A percentile compares a stretch with the other conserved stretches of the same genome.
Evolutionary conservation across 2,797 vertebrate genomes (phyloP).

Genomic region (Poecile montanus): DNA sequence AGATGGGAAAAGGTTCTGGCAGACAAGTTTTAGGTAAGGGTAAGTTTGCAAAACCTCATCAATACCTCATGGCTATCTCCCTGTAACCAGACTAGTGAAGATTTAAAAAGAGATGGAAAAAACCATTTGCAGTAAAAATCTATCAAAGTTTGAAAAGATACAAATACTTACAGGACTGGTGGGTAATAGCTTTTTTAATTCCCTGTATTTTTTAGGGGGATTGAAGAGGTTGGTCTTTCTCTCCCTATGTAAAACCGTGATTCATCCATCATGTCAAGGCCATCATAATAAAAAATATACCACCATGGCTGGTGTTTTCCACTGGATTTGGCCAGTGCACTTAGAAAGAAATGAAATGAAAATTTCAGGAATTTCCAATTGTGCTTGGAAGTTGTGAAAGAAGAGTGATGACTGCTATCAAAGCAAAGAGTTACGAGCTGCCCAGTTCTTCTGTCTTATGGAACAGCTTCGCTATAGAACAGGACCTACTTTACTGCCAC

Average conservation of each 20-base stretch:
- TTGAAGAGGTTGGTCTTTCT: not conserved
- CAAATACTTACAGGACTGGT: not conserved
- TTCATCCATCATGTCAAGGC: not conserved
- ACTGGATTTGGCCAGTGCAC: not conserved
- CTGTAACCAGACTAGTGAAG: not conserved
- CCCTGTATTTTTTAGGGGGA: not conserved
- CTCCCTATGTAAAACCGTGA: not conserved
- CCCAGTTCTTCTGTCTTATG: conserved; percentile 38
- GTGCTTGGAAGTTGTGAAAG: conserved; percentile 13
- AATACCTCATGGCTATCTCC: not conserved
- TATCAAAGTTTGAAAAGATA: not conserved
- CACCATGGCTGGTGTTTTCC: not conserved
- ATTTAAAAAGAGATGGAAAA: not conserved
- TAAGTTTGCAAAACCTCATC: not conserved
- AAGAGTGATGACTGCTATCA: conserved; percentile 50
- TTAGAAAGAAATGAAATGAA: conserved; percentile 40
- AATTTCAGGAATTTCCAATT: conserved; percentile 48
- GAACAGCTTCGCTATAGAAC: conserved; percentile 36
- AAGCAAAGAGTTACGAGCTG: conserved; percentile 58
- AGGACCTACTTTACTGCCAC: not conserved
- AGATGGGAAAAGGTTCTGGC: not conserved
- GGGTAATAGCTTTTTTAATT: not conserved
- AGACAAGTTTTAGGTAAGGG: not conserved
- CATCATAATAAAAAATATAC: conserved; percentile 22
- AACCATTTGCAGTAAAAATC: not conserved